phyloP scores from a whole-genome alignment of 2,797 vertebrate species.

The Pantherophis vulpinus region DNA sequence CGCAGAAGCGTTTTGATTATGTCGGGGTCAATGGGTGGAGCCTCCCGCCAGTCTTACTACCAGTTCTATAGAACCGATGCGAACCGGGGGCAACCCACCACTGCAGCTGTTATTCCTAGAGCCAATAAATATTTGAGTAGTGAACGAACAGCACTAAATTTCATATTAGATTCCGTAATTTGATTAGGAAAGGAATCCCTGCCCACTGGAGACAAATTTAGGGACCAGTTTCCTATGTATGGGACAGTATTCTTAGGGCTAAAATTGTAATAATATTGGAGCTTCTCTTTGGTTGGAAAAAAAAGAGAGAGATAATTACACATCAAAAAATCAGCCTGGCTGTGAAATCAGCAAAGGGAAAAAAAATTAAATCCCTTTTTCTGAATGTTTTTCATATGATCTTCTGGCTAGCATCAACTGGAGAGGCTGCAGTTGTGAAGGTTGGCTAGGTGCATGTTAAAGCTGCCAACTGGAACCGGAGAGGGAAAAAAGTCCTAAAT shows the following conservation, averaged over 20 bases:
- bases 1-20: too few species aligned
- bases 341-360: constrained; percentile 1
- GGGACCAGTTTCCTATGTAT: constrained; percentile 10
- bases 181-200: constrained; percentile 34
- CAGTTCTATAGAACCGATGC: too few species aligned
- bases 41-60: too few species aligned
- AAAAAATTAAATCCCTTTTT: constrained; percentile 18
- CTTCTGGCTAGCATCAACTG: constrained; percentile 5
- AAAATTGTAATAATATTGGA: constrained; percentile 8
- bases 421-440: constrained; percentile 14
- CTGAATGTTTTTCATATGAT: constrained; percentile 11
- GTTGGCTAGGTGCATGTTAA: constrained; percentile 24
- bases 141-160: constrained; percentile 23
- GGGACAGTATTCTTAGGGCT: not conserved
- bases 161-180: constrained; percentile 16
- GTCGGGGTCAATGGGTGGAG: too few species aligned
- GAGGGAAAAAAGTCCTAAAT: constrained; percentile 18
- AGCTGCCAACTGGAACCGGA: constrained; percentile 17
- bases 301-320: constrained; percentile 1
- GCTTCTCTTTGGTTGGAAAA: not conserved
- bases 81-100: too few species aligned
- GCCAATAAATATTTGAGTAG: constrained; percentile 16
- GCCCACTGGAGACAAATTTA: constrained; percentile 36
- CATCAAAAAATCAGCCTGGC: constrained; percentile 15
- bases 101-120: not conserved